These are phyloP conservation scores for Holcopasites calliopsidis DNA, from an alignment of 1,140 invertebrate species.

Conservation along the genomic window DNA sequence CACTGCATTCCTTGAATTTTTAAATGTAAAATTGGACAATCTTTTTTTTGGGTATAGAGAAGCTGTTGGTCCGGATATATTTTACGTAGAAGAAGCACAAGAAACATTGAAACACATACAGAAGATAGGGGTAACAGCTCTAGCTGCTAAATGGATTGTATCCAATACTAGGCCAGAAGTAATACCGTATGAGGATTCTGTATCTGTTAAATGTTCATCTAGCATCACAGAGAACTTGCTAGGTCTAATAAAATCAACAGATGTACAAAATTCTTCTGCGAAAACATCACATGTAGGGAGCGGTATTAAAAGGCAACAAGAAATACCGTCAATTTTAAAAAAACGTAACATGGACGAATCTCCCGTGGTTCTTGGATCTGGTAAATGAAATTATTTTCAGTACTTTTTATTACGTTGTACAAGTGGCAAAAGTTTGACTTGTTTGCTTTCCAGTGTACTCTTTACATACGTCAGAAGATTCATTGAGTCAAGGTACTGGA, in stretches of 20 bases:
- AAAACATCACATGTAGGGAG: slow-evolving; percentile 56
- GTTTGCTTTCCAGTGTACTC: slow-evolving; percentile 69
- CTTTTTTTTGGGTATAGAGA: slow-evolving; percentile 70
- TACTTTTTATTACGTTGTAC: not conserved
- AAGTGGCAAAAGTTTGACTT: not conserved
- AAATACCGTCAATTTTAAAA: slow-evolving; percentile 82
- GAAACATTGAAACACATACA: slow-evolving; percentile 85
- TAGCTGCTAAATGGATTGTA: slow-evolving; percentile 83
- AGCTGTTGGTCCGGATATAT: slow-evolving; percentile 81
- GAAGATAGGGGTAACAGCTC: slow-evolving; percentile 82
- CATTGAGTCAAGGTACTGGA: slow-evolving; percentile 79
- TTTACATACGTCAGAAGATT: slow-evolving; percentile 80
- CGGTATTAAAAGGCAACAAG: slow-evolving; percentile 72
- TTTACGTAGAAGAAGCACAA: slow-evolving; percentile 86
- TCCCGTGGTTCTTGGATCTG: slow-evolving; percentile 67
- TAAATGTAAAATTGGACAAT: not conserved
- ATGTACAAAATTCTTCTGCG: slow-evolving; percentile 57
- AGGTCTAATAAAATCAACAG: slow-evolving; percentile 76
- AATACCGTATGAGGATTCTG: slow-evolving; percentile 67
- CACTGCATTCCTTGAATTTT: not conserved
- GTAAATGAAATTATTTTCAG: slow-evolving; percentile 56
- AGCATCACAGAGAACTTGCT: slow-evolving; percentile 77
- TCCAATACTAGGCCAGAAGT: slow-evolving; percentile 81
- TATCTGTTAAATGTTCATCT: slow-evolving; percentile 54
- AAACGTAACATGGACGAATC: slow-evolving; percentile 81